Evolutionary conservation across 2,797 vertebrate species (phyloP).

Genomic region (Peromyscus eremicus): DNA sequence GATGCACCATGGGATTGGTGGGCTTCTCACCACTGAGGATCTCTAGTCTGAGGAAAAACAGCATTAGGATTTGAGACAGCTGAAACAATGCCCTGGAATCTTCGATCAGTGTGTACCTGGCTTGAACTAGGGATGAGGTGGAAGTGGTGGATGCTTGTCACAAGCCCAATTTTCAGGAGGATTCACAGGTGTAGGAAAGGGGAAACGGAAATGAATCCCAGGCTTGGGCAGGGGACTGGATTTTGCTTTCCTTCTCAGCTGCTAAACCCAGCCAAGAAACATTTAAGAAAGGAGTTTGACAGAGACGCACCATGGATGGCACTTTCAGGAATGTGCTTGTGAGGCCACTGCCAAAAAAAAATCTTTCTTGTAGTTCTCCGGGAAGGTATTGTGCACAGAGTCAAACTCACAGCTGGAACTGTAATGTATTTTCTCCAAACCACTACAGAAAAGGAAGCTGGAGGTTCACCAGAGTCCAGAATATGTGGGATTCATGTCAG

Average conservation of each 20-base stretch:
- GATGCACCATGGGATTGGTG: neutral
- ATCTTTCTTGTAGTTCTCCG: neutral
- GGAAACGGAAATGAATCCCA: neutral
- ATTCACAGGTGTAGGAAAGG: neutral
- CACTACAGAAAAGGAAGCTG: too few relatives aligned
- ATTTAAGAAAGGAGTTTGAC: neutral
- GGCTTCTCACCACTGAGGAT: neutral
- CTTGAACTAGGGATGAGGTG: neutral
- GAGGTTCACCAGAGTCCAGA: too few relatives aligned
- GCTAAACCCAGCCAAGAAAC: neutral
- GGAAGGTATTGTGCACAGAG: neutral
- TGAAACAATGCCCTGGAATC: neutral
- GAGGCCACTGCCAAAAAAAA: neutral
- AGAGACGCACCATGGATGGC: neutral
- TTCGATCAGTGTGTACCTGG: neutral
- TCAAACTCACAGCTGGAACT: neutral
- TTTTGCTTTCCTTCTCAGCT: neutral
- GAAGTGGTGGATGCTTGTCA: neutral
- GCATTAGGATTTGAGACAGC: neutral
- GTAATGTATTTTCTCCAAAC: neutral
- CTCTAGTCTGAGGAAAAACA: neutral
- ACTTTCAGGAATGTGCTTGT: neutral
- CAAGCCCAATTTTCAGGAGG: neutral
- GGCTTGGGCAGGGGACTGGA: neutral
- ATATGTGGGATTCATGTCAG: too few relatives aligned